Conservation (phyloP, 2,797 vertebrate species). For the Dromococcyx pavoninus region DNA sequence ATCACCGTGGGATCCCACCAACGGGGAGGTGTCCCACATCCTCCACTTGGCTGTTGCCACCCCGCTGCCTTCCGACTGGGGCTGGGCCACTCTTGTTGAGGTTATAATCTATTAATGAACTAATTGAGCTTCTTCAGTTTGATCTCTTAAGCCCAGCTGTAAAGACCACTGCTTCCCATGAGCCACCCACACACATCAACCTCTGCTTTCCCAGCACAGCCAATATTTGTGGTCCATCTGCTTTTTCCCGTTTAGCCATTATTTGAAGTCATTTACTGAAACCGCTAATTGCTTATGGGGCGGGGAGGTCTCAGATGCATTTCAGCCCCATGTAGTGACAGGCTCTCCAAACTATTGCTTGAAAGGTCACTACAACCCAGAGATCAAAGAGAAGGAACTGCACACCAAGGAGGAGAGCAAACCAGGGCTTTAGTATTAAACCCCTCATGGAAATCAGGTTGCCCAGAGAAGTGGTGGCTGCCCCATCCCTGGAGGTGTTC, state of each 20-base stretch:
- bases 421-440: too few species aligned
- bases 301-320: not conserved
- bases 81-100: not conserved
- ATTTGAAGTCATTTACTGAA: not conserved
- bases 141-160: not conserved
- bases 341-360: not conserved
- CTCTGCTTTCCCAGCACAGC: not conserved
- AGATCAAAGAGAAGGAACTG: not conserved
- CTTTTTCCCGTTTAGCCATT: not conserved
- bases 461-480: too few species aligned
- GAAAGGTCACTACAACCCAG: not conserved
- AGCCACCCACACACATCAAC: not conserved
- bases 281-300: not conserved
- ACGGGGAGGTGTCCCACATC: not conserved
- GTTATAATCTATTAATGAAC: not conserved
- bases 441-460: too few species aligned
- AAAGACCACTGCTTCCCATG: not conserved
- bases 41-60: not conserved
- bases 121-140: not conserved
- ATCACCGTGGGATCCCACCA: too few species aligned
- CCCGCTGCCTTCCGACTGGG: accelerated
- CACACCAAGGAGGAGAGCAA: not conserved
- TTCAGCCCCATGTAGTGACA: not conserved
- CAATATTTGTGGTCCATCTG: not conserved
- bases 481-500: too few species aligned